Percentiles rank a stretch among this genome's conserved stretches.
Evolutionary conservation across 2,888 invertebrate genomes (phyloP).

Genomic region (Matsumyia berberina): DNA sequence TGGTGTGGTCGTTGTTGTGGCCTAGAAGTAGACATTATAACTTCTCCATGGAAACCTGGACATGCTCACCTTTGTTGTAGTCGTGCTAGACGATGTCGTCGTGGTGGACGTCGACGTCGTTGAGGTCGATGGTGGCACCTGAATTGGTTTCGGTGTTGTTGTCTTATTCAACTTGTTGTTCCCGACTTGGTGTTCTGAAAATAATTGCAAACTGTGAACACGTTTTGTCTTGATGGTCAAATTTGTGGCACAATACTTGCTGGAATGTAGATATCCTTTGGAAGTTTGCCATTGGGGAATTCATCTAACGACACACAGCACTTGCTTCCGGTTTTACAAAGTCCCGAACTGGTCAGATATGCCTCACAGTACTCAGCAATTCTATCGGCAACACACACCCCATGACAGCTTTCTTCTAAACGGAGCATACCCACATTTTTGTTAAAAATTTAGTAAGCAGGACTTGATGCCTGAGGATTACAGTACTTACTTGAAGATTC

Average conservation of each 20-base stretch:
- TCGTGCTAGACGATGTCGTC: constrained; percentile 69
- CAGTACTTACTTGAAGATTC: constrained; percentile 71
- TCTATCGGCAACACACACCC: constrained; percentile 92
- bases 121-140: constrained; percentile 61
- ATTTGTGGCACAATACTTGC: constrained; percentile 84
- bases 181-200: constrained; percentile 81
- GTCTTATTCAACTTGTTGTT: constrained; percentile 73
- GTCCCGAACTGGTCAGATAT: constrained; percentile 89
- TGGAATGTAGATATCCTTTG: constrained; percentile 90
- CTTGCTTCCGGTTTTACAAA: constrained; percentile 90
- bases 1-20: constrained; percentile 80
- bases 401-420: constrained; percentile 86
- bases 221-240: constrained; percentile 58
- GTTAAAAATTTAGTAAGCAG: constrained; percentile 49
- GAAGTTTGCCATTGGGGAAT: constrained; percentile 88
- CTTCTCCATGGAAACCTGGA: too few relatives aligned
- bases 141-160: constrained; percentile 84
- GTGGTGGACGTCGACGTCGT: constrained; percentile 34
- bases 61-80: constrained; percentile 71
- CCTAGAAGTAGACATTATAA: constrained; percentile 6
- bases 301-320: constrained; percentile 93
- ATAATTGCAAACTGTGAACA: constrained; percentile 22
- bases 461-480: constrained; percentile 29
- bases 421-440: too few relatives aligned
- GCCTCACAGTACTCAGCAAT: constrained; percentile 95